Conservation (phyloP, 2,797 vertebrate species). For the Parauchenoglanis ngamensis region DNA sequence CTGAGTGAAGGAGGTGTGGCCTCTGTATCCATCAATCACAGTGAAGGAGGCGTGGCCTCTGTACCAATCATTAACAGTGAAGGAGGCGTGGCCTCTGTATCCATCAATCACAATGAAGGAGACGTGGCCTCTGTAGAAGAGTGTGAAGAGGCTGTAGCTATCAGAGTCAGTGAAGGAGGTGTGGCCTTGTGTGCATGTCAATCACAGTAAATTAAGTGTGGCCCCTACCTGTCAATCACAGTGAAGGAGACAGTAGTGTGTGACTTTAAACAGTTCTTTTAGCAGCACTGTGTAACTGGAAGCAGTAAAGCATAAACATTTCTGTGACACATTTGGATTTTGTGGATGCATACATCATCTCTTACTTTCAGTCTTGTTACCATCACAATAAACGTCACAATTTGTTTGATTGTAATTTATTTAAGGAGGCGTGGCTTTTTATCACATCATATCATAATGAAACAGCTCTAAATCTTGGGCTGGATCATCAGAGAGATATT, state of each 20-base stretch:
- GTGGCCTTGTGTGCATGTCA: background rate
- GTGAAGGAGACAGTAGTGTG: background rate
- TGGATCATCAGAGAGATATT: background rate
- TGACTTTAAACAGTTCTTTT: background rate
- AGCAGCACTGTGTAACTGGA: background rate
- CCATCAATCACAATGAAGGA: background rate
- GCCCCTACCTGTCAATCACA: too few species aligned
- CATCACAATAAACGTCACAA: background rate
- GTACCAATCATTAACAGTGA: background rate
- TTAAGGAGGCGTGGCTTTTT: background rate
- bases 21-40: background rate
- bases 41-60: background rate
- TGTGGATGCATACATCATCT: background rate
- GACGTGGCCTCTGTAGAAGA: background rate
- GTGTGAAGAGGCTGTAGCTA: background rate
- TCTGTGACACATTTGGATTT: too few species aligned
- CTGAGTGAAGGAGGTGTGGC: background rate
- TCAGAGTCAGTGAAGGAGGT: background rate
- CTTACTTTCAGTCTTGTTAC: background rate
- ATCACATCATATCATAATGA: background rate
- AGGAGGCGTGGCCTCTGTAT: background rate
- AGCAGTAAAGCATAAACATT: too few species aligned
- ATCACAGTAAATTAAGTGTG: background rate
- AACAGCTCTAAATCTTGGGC: background rate
- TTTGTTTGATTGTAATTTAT: background rate